phyloP scores from a whole-genome alignment of 2,888 invertebrate genomes.

The Campopleginae sp. region DNA sequence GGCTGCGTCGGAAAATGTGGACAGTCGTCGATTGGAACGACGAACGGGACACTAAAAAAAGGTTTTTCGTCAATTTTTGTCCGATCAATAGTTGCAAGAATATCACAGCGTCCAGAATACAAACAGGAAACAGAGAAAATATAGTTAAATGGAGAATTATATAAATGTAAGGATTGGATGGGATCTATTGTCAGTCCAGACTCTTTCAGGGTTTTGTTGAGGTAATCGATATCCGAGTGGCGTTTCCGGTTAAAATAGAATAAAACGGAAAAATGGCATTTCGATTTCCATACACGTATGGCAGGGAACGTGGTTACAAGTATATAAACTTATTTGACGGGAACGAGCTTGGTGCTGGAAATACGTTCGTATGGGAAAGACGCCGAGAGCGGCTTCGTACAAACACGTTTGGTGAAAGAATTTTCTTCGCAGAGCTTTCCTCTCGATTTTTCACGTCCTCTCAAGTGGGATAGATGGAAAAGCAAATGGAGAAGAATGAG shows the following conservation, averaged over 20 bases:
- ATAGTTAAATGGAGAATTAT: not conserved
- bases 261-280: slow-evolving; percentile 68
- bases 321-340: slow-evolving; percentile 55
- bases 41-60: not conserved
- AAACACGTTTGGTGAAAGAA: slow-evolving; percentile 49
- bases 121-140: not conserved
- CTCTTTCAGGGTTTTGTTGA: slow-evolving; percentile 5
- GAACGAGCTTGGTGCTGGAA: slow-evolving; percentile 46
- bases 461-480: slow-evolving; percentile 33
- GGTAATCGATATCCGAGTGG: slow-evolving; percentile 60
- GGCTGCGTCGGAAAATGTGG: not conserved
- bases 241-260: slow-evolving; percentile 62
- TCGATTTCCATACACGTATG: slow-evolving; percentile 69
- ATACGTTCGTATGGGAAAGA: slow-evolving; percentile 22
- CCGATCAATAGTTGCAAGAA: not conserved
- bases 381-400: slow-evolving; percentile 44
- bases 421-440: slow-evolving; percentile 58
- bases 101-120: not conserved
- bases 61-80: not conserved
- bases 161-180: not conserved
- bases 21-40: not conserved
- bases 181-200: slow-evolving; percentile 1
- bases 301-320: slow-evolving; percentile 55
- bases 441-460: slow-evolving; percentile 55
- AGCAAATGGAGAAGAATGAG: slow-evolving; percentile 47